Percentiles rank a stretch among this genome's conserved stretches.
Conservation (phyloP, 1,140 invertebrate genomes). For the Oncopeltus fasciatus region DNA sequence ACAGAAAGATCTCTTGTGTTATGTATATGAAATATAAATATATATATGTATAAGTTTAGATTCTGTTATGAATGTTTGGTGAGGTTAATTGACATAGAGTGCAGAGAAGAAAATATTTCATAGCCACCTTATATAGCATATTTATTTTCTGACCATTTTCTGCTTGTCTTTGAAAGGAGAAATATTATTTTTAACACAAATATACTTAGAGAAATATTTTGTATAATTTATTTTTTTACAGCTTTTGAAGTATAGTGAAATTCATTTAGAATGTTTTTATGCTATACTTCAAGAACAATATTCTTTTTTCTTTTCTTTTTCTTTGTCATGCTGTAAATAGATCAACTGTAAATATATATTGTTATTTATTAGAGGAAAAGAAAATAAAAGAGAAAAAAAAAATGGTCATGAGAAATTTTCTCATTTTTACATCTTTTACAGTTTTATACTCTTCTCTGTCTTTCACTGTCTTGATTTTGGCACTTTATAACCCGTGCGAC, state of each 20-base stretch:
- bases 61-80: neutral
- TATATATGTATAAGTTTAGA: neutral
- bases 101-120: neutral
- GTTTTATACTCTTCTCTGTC: conserved; percentile 12
- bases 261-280: neutral
- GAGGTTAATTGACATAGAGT: neutral
- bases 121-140: neutral
- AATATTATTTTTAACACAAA: conserved; percentile 1
- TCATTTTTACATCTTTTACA: conserved; percentile 16
- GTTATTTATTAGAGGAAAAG: conserved; percentile 4
- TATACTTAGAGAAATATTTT: conserved; percentile 3
- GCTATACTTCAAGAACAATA: neutral
- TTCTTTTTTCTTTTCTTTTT: neutral
- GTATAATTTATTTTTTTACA: conserved; percentile 1
- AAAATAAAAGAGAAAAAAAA: neutral
- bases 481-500: conserved; percentile 15
- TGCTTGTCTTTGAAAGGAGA: neutral
- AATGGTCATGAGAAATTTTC: conserved; percentile 1
- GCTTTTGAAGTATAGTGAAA: too few species aligned
- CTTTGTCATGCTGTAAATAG: neutral
- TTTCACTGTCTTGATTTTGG: conserved; percentile 4
- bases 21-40: neutral
- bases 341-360: neutral
- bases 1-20: conserved; percentile 8
- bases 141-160: neutral